These are phyloP conservation scores for Vireo altiloquus DNA, from an alignment of 2,113 vertebrate genomes.

Conservation along the genomic window DNA sequence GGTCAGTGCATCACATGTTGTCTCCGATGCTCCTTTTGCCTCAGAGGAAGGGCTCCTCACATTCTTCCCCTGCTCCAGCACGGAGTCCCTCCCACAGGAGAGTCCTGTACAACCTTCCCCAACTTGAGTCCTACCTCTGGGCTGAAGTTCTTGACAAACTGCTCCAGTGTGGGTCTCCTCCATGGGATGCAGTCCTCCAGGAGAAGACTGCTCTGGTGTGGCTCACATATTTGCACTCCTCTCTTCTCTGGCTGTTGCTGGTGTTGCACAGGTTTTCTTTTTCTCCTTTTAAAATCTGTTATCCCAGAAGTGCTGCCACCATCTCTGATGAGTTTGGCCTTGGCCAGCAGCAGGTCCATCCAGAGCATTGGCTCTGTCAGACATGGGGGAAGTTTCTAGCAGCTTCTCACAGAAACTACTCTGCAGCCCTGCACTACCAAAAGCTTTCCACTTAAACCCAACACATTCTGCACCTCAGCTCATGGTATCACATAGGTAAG, in stretches of 20 bases:
- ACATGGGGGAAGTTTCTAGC: not conserved
- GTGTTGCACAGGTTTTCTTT: not conserved
- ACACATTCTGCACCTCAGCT: not conserved
- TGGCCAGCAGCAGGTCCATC: fast-evolving
- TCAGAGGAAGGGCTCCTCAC: not conserved
- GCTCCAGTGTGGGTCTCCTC: not conserved
- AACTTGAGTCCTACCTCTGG: too few relatives aligned
- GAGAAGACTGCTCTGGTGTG: not conserved
- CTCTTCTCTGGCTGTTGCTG: not conserved
- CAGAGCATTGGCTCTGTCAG: not conserved
- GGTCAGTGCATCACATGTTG: not conserved
- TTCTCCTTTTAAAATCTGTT: not conserved
- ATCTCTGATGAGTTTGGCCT: fast-evolving
- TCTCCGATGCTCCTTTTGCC: not conserved
- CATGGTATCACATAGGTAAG: not conserved
- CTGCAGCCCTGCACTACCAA: not conserved
- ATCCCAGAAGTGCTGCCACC: too few relatives aligned
- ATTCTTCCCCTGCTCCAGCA: not conserved
- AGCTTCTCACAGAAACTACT: not conserved
- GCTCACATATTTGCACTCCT: not conserved
- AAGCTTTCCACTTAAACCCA: not conserved
- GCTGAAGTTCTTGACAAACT: not conserved
- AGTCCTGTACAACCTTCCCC: not conserved
- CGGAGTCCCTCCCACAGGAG: not conserved
- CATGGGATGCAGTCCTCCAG: not conserved